These are phyloP conservation scores for Zelostemma sp. DNA, from an alignment of 1,140 invertebrate species.

Conservation along the genomic window DNA sequence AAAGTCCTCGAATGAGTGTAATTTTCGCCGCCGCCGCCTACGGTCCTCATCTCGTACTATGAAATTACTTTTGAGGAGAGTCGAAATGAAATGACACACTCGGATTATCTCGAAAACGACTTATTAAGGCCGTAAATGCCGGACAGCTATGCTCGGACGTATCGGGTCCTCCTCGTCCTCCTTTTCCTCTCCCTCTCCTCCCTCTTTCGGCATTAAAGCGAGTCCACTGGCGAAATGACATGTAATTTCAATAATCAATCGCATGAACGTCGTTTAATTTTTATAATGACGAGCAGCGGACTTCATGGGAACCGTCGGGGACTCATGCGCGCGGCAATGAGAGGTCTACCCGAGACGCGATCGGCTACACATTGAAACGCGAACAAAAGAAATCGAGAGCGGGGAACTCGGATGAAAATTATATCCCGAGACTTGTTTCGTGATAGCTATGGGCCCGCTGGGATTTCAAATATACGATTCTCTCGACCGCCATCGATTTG, in stretches of 20 bases:
- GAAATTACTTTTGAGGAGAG: constrained; percentile 60
- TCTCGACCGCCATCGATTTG: constrained; percentile 27
- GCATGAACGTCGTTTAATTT: constrained; percentile 71
- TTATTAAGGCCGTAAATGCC: constrained; percentile 60
- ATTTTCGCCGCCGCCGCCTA: constrained; percentile 46
- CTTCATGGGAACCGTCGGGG: constrained; percentile 53
- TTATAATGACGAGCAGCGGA: constrained; percentile 62
- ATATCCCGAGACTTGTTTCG: constrained; percentile 36
- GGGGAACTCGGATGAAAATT: constrained; percentile 37
- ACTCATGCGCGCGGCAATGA: constrained; percentile 40
- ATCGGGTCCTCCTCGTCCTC: constrained; percentile 13
- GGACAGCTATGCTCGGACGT: constrained; percentile 29
- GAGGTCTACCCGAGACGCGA: constrained; percentile 20
- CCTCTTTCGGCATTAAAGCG: constrained; percentile 26
- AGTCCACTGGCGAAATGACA: constrained; percentile 44
- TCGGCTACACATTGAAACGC: constrained; percentile 20
- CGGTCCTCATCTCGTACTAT: constrained; percentile 50
- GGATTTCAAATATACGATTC: constrained; percentile 33
- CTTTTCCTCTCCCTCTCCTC: constrained; percentile 5
- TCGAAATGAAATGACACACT: constrained; percentile 69
- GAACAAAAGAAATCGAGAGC: constrained; percentile 50
- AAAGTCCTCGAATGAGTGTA: constrained; percentile 49
- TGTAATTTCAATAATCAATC: constrained; percentile 71
- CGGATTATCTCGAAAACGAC: constrained; percentile 67
- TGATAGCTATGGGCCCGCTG: constrained; percentile 25